Conservation (phyloP, 1,140 invertebrate genomes). For the Achroia grisella region DNA sequence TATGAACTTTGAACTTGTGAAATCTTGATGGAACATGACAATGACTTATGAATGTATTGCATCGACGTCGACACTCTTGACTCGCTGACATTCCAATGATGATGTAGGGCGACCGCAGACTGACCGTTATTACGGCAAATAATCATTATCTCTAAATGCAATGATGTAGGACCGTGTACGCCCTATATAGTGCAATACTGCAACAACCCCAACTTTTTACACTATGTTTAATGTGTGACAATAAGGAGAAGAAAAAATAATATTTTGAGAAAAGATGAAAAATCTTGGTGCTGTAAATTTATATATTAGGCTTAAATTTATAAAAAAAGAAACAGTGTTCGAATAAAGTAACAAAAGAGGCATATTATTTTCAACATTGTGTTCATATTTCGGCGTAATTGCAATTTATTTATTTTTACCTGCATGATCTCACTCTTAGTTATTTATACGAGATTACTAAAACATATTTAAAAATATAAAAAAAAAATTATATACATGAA, state of each 20-base stretch:
- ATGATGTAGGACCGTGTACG: constrained; percentile 11
- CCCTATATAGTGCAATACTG: constrained; percentile 60
- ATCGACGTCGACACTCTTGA: constrained; percentile 15
- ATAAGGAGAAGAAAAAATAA: constrained; percentile 69
- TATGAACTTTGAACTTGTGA: constrained; percentile 36
- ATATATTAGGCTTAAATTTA: constrained; percentile 73
- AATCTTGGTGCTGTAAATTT: constrained; percentile 73
- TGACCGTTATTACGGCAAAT: constrained; percentile 17
- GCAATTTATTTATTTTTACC: constrained; percentile 66
- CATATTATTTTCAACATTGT: constrained; percentile 68
- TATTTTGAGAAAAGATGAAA: constrained; percentile 71
- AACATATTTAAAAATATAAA: constrained; percentile 61
- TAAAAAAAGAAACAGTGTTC: constrained; percentile 65
- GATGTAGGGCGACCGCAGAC: constrained; percentile 27
- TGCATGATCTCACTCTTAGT: constrained; percentile 71
- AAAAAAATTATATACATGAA: constrained; percentile 58
- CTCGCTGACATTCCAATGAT: constrained; percentile 44
- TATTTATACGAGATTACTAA: constrained; percentile 72
- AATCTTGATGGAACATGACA: constrained; percentile 20
- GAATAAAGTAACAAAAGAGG: constrained; percentile 67
- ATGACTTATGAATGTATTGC: constrained; percentile 12
- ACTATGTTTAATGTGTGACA: constrained; percentile 70
- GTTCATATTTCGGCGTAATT: constrained; percentile 69
- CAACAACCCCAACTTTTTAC: constrained; percentile 62
- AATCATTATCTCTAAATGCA: not conserved